These are phyloP conservation scores for Perizoma flavofasciatum DNA, from an alignment of 2,888 invertebrate species.

Conservation along the genomic window DNA sequence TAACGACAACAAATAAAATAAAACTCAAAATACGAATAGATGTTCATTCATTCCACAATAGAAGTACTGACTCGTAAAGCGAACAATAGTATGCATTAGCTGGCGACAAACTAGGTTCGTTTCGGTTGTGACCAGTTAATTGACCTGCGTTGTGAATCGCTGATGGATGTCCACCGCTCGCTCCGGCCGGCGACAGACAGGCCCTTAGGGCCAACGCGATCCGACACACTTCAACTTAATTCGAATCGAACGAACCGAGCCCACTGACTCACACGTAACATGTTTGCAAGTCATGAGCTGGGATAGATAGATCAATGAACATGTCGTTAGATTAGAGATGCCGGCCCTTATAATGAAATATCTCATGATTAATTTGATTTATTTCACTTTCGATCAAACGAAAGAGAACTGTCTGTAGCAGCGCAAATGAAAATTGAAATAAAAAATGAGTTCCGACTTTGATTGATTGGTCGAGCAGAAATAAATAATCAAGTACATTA, in stretches of 20 bases:
- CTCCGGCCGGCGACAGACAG: constrained; percentile 46
- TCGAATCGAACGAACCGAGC: constrained; percentile 57
- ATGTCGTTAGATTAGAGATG: constrained; percentile 26
- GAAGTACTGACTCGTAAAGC: constrained; percentile 46
- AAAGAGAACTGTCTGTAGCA: constrained; percentile 15
- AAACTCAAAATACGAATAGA: constrained; percentile 37
- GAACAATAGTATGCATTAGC: constrained; percentile 54
- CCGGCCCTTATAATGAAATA: constrained; percentile 29
- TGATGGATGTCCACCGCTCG: constrained; percentile 67
- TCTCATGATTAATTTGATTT: constrained; percentile 28
- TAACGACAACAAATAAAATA: constrained; percentile 23
- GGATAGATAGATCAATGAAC: constrained; percentile 23
- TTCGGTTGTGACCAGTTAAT: constrained; percentile 63
- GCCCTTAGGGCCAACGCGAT: constrained; percentile 55
- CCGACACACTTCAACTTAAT: constrained; percentile 63
- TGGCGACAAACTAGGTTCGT: constrained; percentile 55
- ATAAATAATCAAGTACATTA: constrained; percentile 11
- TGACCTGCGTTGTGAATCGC: constrained; percentile 71
- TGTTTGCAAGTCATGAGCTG: constrained; percentile 39
- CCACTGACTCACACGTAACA: constrained; percentile 47
- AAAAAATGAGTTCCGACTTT: constrained; percentile 10
- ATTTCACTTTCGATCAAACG: constrained; percentile 29
- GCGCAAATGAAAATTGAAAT: constrained; percentile 10
- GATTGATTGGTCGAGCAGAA: constrained; percentile 10
- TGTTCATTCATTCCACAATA: constrained; percentile 49